phyloP scores from a whole-genome alignment of 2,113 vertebrate genomes.

The Dryoscopus gambensis region DNA sequence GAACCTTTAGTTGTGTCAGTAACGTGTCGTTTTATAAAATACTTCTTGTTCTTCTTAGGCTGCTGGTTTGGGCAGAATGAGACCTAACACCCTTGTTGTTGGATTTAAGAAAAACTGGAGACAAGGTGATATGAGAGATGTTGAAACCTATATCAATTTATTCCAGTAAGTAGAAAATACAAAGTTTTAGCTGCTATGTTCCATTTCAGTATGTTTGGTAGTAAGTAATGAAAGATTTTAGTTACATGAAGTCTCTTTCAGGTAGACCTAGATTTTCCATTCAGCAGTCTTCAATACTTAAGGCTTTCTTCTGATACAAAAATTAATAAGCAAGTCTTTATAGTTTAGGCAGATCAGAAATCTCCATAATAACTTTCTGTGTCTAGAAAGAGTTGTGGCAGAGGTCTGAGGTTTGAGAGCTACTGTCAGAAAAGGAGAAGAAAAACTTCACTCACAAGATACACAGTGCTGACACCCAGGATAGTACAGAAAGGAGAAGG shows the following conservation, averaged over 20 bases:
- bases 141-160: slow-evolving; percentile 93
- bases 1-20: background rate
- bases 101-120: slow-evolving; percentile 98
- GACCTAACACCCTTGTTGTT: slow-evolving; percentile 92
- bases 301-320: background rate
- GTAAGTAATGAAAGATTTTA: background rate
- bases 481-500: background rate
- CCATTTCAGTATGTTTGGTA: background rate
- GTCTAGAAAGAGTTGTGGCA: background rate
- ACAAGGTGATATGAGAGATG: slow-evolving; percentile 89
- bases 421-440: background rate
- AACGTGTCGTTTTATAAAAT: background rate
- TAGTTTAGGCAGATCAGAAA: background rate
- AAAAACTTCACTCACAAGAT: background rate
- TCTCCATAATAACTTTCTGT: background rate
- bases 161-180: slow-evolving; percentile 85
- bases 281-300: background rate
- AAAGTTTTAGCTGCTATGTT: background rate
- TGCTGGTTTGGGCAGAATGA: slow-evolving; percentile 91
- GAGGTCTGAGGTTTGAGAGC: background rate
- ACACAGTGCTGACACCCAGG: background rate
- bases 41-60: slow-evolving; percentile 73
- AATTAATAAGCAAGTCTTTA: background rate
- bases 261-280: background rate
- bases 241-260: background rate